Evolutionary conservation across 2,888 invertebrate genomes (phyloP).

Genomic region (Lycia hirtaria): DNA sequence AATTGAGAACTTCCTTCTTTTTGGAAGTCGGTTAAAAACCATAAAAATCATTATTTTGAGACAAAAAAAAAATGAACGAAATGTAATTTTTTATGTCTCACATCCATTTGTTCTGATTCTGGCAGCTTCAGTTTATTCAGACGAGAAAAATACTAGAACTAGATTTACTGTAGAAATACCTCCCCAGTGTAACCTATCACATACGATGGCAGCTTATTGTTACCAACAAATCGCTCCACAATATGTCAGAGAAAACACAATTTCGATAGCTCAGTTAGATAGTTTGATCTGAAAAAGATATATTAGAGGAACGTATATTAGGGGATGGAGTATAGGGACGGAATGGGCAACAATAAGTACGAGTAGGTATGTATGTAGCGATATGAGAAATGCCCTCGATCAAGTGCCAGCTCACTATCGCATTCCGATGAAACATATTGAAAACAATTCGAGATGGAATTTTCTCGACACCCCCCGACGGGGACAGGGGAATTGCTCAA

Average conservation of each 20-base stretch:
- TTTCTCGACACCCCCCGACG: constrained; percentile 45
- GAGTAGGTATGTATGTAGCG: constrained; percentile 32
- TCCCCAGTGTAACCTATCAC: not conserved
- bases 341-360: constrained; percentile 27
- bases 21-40: no score
- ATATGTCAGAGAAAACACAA: constrained; percentile 21
- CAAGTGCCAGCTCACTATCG: constrained; percentile 54
- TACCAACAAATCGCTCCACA: constrained; percentile 11
- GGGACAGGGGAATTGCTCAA: constrained; percentile 39
- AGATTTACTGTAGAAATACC: not conserved
- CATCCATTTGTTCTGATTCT: not conserved
- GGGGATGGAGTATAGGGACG: constrained; percentile 10
- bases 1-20: no score
- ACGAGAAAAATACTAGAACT: not conserved
- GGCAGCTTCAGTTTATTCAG: not conserved
- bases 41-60: no score
- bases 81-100: not conserved
- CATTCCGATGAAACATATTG: constrained; percentile 61
- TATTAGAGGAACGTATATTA: constrained; percentile 22
- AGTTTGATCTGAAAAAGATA: constrained; percentile 21
- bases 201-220: constrained; percentile 19
- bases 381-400: constrained; percentile 49
- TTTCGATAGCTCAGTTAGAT: constrained; percentile 22
- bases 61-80: no score
- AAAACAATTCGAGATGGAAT: constrained; percentile 60